Evolutionary conservation across 1,140 invertebrate species (phyloP).

Genomic region (Neuroterus valhalla): DNA sequence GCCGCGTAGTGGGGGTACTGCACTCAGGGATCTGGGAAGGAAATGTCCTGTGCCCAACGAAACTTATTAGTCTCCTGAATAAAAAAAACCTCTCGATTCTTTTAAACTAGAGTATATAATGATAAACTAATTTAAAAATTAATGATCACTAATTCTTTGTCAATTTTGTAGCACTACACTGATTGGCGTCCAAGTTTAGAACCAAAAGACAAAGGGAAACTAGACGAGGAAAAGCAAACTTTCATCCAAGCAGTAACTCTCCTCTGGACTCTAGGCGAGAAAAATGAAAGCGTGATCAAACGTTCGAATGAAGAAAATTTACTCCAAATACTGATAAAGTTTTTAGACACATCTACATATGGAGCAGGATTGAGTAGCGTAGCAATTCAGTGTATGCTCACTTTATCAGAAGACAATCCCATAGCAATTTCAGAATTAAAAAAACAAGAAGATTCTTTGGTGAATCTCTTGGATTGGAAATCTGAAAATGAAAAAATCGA

Average conservation of each 20-base stretch:
- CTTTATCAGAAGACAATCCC: conserved; percentile 82
- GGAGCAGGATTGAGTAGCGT: conserved; percentile 77
- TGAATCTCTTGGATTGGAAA: conserved; percentile 69
- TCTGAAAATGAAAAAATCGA: conserved; percentile 66
- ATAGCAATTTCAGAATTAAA: conserved; percentile 74
- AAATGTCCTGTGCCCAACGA: no score
- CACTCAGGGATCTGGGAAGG: no score
- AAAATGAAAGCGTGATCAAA: conserved; percentile 79
- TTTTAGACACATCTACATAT: conserved; percentile 78
- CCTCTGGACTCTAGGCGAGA: conserved; percentile 82
- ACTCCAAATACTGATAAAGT: conserved; percentile 78
- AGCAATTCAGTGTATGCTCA: conserved; percentile 80
- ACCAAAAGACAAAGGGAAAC: conserved; percentile 66
- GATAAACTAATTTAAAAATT: not conserved
- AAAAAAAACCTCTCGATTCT: conserved; percentile 25
- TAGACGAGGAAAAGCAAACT: conserved; percentile 79
- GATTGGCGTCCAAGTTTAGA: conserved; percentile 59
- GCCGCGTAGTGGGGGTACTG: no score
- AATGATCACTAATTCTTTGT: conserved; percentile 34
- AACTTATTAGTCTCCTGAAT: conserved; percentile 1
- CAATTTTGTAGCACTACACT: conserved; percentile 54
- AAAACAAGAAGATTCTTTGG: conserved; percentile 69
- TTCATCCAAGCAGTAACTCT: conserved; percentile 81
- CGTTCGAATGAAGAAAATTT: conserved; percentile 81
- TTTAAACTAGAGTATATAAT: not conserved